phyloP scores from a whole-genome alignment of 2,797 vertebrate genomes.

The Scarus forsteni region DNA sequence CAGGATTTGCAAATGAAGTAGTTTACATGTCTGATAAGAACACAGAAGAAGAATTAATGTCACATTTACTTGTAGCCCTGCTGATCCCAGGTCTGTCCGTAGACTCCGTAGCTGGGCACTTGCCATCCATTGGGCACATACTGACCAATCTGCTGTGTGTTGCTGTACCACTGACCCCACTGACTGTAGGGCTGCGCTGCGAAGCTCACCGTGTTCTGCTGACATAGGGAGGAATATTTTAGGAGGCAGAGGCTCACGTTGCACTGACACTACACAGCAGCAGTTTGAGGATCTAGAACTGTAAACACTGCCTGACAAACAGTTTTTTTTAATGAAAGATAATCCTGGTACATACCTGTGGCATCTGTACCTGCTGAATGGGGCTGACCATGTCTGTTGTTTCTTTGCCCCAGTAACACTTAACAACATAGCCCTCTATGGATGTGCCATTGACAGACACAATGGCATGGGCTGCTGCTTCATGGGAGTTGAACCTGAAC shows the following conservation, averaged over 20 bases:
- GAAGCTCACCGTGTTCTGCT: conserved; percentile 94
- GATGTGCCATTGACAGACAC: conserved; percentile 97
- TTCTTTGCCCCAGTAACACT: conserved; percentile 99
- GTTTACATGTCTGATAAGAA: not conserved
- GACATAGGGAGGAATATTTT: conserved; percentile 40
- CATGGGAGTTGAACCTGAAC: conserved; percentile 91
- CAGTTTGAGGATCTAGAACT: not conserved
- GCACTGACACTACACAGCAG: conserved; percentile 5
- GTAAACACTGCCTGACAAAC: not conserved
- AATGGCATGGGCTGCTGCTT: conserved; percentile 95
- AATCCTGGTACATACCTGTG: conserved; percentile 74
- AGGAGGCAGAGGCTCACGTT: conserved; percentile 31
- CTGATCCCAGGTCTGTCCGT: conserved; percentile 96
- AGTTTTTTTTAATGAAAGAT: not conserved
- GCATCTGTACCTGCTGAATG: conserved; percentile 90
- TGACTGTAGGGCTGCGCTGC: conserved; percentile 93
- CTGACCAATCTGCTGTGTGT: conserved; percentile 94
- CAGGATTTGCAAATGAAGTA: not conserved
- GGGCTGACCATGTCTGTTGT: conserved; percentile 92
- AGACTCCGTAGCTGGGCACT: conserved; percentile 93
- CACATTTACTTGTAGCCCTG: conserved; percentile 90
- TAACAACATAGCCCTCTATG: conserved; percentile 94
- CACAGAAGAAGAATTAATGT: not conserved
- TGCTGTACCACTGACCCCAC: conserved; percentile 97
- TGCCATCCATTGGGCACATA: conserved; percentile 97